Conservation (phyloP, 2,888 invertebrate genomes). For the Endotricha flammealis region DNA sequence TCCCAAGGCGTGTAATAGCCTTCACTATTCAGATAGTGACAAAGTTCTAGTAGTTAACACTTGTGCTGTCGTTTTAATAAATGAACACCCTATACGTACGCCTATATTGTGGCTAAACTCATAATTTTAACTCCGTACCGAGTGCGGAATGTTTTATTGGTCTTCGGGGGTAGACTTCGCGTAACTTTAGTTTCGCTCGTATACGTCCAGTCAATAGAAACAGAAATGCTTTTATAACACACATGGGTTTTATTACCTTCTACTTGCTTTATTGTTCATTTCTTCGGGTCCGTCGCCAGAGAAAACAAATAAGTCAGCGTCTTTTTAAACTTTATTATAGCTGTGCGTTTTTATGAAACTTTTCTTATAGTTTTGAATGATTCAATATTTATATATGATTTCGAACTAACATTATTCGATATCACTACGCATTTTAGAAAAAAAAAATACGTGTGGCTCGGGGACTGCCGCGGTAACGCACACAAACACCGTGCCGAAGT, state of each 20-base stretch:
- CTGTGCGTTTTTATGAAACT: too few species aligned
- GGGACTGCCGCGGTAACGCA: too few species aligned
- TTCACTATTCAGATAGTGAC: neutral
- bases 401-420: too few species aligned
- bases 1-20: neutral
- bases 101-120: constrained; percentile 1
- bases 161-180: constrained; percentile 11
- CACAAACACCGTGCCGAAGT: too few species aligned
- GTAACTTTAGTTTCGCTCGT: constrained; percentile 3
- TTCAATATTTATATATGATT: too few species aligned
- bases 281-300: neutral
- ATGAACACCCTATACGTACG: neutral
- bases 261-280: neutral
- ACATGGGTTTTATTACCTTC: constrained; percentile 8
- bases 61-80: neutral
- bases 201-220: constrained; percentile 11
- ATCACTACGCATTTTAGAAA: too few species aligned
- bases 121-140: constrained; percentile 9
- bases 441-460: too few species aligned
- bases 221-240: constrained; percentile 12
- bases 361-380: too few species aligned
- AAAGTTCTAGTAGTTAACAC: neutral
- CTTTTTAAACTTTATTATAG: too few species aligned
- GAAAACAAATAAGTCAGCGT: neutral
- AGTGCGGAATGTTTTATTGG: constrained; percentile 14